Evolutionary conservation across 2,888 invertebrate species (phyloP).

Genomic region (Drosophila neotestacea): DNA sequence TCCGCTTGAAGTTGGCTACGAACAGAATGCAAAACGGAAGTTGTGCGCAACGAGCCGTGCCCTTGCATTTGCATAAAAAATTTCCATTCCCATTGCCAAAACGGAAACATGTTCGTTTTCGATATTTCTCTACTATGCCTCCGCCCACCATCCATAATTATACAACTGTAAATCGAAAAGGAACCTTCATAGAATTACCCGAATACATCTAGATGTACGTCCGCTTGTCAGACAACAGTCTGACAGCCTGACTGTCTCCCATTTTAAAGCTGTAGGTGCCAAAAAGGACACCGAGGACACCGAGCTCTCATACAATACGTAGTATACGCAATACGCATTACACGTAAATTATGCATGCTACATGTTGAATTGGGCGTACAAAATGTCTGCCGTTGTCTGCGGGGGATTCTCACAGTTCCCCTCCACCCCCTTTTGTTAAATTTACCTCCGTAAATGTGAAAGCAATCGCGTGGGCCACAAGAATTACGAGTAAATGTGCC

Average conservation of each 20-base stretch:
- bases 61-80: constrained; percentile 68
- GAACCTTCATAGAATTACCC: constrained; percentile 25
- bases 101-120: constrained; percentile 64
- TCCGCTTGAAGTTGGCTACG: constrained; percentile 41
- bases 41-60: constrained; percentile 63
- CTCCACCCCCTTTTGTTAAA: constrained; percentile 23
- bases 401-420: neutral
- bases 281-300: constrained; percentile 3
- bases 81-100: constrained; percentile 29
- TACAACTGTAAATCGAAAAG: constrained; percentile 44
- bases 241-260: constrained; percentile 31
- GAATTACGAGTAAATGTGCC: constrained; percentile 35
- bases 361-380: constrained; percentile 45
- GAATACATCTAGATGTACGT: neutral
- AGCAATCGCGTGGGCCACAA: constrained; percentile 60
- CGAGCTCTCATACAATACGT: neutral
- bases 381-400: constrained; percentile 14
- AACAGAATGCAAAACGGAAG: constrained; percentile 62
- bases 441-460: constrained; percentile 41
- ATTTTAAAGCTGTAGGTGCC: constrained; percentile 27
- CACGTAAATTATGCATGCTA: constrained; percentile 62
- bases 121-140: neutral
- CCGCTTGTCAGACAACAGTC: constrained; percentile 29
- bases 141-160: constrained; percentile 45
- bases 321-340: constrained; percentile 14